Conservation (phyloP, 2,888 invertebrate species). For the Synergus itoensis region DNA sequence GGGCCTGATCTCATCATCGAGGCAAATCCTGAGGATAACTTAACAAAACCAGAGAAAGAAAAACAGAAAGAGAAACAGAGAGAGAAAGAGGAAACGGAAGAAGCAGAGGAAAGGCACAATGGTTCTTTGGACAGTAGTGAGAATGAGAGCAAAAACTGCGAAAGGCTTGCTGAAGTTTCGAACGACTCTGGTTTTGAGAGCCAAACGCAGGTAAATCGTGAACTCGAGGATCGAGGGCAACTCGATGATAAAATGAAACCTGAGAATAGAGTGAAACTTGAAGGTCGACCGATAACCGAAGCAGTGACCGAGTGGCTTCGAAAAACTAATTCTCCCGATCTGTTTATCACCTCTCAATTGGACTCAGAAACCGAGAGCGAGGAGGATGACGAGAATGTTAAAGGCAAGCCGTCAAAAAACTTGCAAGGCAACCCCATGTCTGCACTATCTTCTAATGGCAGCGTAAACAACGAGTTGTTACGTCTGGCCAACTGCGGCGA, state of each 20-base stretch:
- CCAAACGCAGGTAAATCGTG: constrained; percentile 56
- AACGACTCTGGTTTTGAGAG: constrained; percentile 72
- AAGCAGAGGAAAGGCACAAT: constrained; percentile 4
- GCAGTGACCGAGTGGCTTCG: constrained; percentile 83
- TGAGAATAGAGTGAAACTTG: not conserved
- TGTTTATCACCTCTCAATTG: constrained; percentile 66
- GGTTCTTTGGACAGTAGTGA: constrained; percentile 42
- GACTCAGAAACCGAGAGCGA: constrained; percentile 61
- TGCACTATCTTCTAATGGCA: constrained; percentile 79
- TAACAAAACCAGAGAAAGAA: constrained; percentile 42
- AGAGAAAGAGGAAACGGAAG: constrained; percentile 40
- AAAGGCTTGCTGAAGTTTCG: constrained; percentile 55
- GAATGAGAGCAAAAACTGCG: constrained; percentile 39
- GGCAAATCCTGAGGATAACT: constrained; percentile 40
- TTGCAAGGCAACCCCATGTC: constrained; percentile 80
- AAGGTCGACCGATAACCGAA: constrained; percentile 79
- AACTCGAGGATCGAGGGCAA: not conserved
- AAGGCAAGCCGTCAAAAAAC: constrained; percentile 78
- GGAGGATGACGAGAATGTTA: constrained; percentile 59
- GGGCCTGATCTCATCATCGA: constrained; percentile 64
- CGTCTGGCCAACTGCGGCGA: constrained; percentile 68
- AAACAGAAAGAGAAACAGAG: constrained; percentile 3
- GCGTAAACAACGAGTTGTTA: constrained; percentile 64
- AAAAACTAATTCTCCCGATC: constrained; percentile 72
- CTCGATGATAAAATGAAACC: not conserved